Conservation (phyloP, 2,888 invertebrate species). For the Carabus problematicus region DNA sequence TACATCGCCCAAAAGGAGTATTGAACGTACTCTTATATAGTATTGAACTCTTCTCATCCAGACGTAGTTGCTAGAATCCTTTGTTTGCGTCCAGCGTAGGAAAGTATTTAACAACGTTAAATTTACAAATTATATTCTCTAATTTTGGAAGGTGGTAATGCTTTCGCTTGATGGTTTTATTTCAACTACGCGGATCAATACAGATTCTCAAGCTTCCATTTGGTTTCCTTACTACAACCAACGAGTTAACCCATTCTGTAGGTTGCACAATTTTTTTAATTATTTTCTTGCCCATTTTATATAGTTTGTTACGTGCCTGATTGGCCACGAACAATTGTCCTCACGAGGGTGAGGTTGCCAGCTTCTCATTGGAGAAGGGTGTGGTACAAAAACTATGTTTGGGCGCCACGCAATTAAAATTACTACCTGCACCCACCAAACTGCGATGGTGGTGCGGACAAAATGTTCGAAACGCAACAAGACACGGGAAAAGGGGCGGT, state of each 20-base stretch:
- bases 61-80: conserved; percentile 49
- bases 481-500: too few species aligned
- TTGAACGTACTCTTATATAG: conserved; percentile 44
- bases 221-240: too few species aligned
- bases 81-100: conserved; percentile 46
- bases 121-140: conserved; percentile 47
- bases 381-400: too few species aligned
- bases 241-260: conserved; percentile 18
- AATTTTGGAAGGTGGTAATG: conserved; percentile 35
- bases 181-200: conserved; percentile 48
- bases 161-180: conserved; percentile 46
- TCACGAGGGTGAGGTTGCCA: too few species aligned
- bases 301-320: background rate
- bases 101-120: conserved; percentile 46
- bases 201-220: conserved; percentile 46
- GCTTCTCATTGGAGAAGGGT: too few species aligned
- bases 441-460: too few species aligned
- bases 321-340: too few species aligned
- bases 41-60: conserved; percentile 46
- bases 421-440: too few species aligned
- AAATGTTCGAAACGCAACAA: too few species aligned
- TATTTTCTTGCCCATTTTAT: background rate
- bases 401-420: too few species aligned
- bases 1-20: conserved; percentile 47
- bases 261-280: background rate